Base-by-base conservation (phyloP, 2,797 vertebrate species). In the Scyliorhinus canicula region DNA sequence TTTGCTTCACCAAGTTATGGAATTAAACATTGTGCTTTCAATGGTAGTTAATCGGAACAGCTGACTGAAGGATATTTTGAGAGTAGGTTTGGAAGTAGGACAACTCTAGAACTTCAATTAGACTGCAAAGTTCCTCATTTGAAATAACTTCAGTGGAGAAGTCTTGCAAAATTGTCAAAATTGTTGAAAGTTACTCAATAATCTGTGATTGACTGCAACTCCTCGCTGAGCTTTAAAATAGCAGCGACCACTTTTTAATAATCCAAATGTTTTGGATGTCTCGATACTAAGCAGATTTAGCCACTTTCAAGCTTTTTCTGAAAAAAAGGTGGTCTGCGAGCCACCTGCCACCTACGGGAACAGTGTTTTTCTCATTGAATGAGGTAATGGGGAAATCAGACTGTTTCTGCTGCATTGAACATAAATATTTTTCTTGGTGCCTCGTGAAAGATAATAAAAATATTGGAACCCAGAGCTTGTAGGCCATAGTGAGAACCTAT, bases 391-490 rank as follows among this genome's bases (percentile, higher is more conserved):
- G 96, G 97, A 97, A 97, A 97, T 96, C 97, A 97, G 96, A 95
- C 96, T 95, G 95, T 91, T 88, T 95, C 95, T 95, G 95, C 96
- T 96, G 96, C 94, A 84, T 96, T 96, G 97, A 97, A 98, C 97
- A 96, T 95, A 96, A 97, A 98, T 97, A 96, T 98, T 98, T 96
- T 96, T 97, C 96, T 97, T 97, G 96, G 97, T 97, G 97, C 96
- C 95, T 96, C 95, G 96, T 95, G 96, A 97, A 97, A 96, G 97
- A 96, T 96, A 96, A 96, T 12, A 96, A 96, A 97, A 96, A 96
- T 95, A 95, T 95, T 96, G 97, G 96, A 55, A 0, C 93, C 95
- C 95, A 95, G 96, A 96, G 96, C 96, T 96, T 95, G 95, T 95
- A 96, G 96, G 96, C 96, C 96, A 95, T 7, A 95, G 96, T 96